Conservation (phyloP, 2,113 vertebrate genomes). For the Protobothrops mucrosquamatus region DNA sequence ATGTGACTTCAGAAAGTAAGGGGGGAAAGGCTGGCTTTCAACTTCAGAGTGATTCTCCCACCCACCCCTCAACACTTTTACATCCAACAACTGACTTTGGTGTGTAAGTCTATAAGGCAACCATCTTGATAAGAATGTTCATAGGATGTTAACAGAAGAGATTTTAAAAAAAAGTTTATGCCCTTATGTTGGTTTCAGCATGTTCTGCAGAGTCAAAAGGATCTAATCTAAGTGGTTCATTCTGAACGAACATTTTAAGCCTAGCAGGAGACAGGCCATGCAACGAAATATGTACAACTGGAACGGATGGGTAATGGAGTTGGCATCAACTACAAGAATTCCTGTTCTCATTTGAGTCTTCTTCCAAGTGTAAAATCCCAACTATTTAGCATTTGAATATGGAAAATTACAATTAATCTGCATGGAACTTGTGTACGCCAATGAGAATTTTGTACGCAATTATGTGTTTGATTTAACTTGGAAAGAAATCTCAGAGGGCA, state of each 20-base stretch:
- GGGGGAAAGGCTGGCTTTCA: neutral
- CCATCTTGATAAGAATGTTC: neutral
- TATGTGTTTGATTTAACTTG: neutral
- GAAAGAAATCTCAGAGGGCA: neutral
- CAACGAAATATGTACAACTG: neutral
- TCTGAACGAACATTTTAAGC: neutral
- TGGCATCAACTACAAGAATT: neutral
- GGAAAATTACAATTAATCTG: neutral
- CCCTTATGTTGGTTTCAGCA: neutral
- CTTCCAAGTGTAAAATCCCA: neutral
- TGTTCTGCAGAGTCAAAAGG: neutral
- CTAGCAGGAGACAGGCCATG: neutral
- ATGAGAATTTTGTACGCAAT: neutral
- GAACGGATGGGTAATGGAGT: neutral
- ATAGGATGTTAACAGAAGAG: neutral
- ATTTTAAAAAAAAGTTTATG: too few relatives aligned
- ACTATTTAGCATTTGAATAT: neutral
- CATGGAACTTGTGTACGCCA: neutral
- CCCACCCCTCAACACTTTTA: neutral
- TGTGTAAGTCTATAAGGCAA: neutral
- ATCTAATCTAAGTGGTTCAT: neutral
- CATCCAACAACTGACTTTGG: neutral
- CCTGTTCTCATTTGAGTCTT: neutral
- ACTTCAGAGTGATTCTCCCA: neutral
- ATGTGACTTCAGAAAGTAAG: accelerated